phyloP scores from a whole-genome alignment of 2,888 invertebrate genomes.

The Galerucella nymphaeae region DNA sequence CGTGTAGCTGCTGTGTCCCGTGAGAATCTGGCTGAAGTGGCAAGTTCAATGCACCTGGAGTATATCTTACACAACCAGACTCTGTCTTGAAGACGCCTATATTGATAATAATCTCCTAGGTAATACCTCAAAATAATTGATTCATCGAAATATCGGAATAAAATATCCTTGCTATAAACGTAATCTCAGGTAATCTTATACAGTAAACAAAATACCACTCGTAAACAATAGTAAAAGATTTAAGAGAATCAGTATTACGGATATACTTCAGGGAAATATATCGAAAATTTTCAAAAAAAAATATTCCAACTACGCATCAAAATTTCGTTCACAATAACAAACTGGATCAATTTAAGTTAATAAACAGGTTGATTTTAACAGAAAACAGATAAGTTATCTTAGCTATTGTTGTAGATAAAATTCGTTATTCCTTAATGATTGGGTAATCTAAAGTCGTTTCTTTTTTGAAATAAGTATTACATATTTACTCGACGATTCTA shows the following conservation, averaged over 20 bases:
- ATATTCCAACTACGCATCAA: slow-evolving; percentile 14
- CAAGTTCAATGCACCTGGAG: too few species aligned
- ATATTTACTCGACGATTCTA: slow-evolving; percentile 15
- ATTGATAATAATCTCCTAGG: background rate
- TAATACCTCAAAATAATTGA: background rate
- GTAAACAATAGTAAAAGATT: slow-evolving; percentile 2
- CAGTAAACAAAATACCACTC: background rate
- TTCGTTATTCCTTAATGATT: slow-evolving; percentile 36
- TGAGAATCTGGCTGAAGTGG: too few species aligned
- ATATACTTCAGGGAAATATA: background rate
- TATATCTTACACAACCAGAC: too few species aligned
- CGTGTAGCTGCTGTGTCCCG: background rate
- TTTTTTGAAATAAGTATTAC: slow-evolving; percentile 19
- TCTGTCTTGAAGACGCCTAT: too few species aligned
- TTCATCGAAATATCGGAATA: too few species aligned
- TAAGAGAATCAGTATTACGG: background rate
- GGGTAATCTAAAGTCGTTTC: slow-evolving; percentile 21
- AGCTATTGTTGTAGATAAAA: slow-evolving; percentile 40
- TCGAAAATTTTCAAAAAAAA: slow-evolving; percentile 3
- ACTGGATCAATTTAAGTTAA: slow-evolving; percentile 5
- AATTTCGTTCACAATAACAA: slow-evolving; percentile 12
- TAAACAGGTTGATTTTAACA: slow-evolving; percentile 15
- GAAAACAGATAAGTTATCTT: slow-evolving; percentile 35
- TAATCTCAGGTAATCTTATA: background rate
- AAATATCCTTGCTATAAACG: background rate